These are phyloP conservation scores for Glyptemys insculpta DNA, from an alignment of 2,797 vertebrate genomes.

Conservation along the genomic window DNA sequence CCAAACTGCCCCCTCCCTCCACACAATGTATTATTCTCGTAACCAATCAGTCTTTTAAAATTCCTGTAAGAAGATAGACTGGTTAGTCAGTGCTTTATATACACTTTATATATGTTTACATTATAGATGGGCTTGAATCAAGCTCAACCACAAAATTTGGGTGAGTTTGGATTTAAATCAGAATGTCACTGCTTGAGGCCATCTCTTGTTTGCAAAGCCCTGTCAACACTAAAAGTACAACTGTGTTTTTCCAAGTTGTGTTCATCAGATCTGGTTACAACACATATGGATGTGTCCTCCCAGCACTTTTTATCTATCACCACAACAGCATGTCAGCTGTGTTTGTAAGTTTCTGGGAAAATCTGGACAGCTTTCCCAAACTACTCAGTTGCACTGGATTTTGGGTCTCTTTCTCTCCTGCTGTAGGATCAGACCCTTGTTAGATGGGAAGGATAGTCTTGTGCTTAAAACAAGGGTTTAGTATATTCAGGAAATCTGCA, in stretches of 20 bases:
- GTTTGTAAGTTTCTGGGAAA: not conserved
- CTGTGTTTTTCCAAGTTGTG: not conserved
- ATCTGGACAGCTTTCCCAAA: not conserved
- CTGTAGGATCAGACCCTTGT: not conserved
- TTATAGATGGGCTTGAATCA: not conserved
- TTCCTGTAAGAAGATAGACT: not conserved
- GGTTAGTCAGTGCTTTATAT: not conserved
- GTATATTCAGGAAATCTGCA: not conserved
- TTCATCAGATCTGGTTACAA: not conserved
- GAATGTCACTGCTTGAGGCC: not conserved
- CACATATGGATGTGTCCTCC: not conserved
- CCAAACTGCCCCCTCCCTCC: not conserved
- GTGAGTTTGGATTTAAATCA: not conserved
- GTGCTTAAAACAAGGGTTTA: not conserved
- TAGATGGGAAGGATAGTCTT: not conserved
- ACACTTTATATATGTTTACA: not conserved
- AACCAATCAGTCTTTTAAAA: not conserved
- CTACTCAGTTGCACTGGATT: not conserved
- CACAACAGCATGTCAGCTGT: accelerated
- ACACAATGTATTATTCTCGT: not conserved
- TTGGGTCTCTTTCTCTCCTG: not conserved
- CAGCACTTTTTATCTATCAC: not conserved
- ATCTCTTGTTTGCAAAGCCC: accelerated
- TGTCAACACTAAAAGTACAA: not conserved
- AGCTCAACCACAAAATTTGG: not conserved